These are phyloP conservation scores for Heliconius hortense DNA, from an alignment of 2,888 invertebrate species.

Conservation along the genomic window DNA sequence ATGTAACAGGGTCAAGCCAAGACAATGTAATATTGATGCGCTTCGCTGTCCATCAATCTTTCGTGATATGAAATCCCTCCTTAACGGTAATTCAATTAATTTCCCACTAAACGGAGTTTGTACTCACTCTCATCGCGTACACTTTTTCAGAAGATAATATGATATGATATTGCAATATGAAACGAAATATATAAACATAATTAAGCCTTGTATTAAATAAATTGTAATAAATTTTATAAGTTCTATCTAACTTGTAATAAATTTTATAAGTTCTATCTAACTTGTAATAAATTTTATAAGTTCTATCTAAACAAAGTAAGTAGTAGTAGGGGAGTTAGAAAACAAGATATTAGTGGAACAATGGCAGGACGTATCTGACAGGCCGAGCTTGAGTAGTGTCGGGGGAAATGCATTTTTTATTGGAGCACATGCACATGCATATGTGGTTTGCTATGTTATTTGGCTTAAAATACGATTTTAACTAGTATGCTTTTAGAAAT, in stretches of 20 bases:
- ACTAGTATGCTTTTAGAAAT: background rate
- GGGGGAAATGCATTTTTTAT: slow-evolving; percentile 27
- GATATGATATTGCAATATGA: too few species aligned
- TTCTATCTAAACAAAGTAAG: background rate
- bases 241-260: too few species aligned
- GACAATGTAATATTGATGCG: too few species aligned
- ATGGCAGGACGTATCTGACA: slow-evolving; percentile 33
- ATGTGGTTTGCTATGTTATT: slow-evolving; percentile 14
- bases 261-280: background rate
- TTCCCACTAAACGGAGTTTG: too few species aligned
- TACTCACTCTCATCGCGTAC: too few species aligned
- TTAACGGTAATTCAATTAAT: too few species aligned
- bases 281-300: background rate
- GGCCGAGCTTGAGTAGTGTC: slow-evolving; percentile 22
- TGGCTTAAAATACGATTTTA: slow-evolving; percentile 2
- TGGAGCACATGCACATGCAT: slow-evolving; percentile 13
- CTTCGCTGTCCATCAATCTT: too few species aligned
- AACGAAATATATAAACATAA: too few species aligned
- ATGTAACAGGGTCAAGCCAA: too few species aligned
- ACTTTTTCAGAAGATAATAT: too few species aligned
- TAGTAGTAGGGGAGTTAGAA: slow-evolving; percentile 29
- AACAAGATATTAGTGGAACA: slow-evolving; percentile 43
- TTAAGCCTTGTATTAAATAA: too few species aligned
- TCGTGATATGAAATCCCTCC: too few species aligned
- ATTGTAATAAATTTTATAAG: background rate